Evolutionary conservation across 2,113 vertebrate species (phyloP).

Genomic region (Callionymus lyra): DNA sequence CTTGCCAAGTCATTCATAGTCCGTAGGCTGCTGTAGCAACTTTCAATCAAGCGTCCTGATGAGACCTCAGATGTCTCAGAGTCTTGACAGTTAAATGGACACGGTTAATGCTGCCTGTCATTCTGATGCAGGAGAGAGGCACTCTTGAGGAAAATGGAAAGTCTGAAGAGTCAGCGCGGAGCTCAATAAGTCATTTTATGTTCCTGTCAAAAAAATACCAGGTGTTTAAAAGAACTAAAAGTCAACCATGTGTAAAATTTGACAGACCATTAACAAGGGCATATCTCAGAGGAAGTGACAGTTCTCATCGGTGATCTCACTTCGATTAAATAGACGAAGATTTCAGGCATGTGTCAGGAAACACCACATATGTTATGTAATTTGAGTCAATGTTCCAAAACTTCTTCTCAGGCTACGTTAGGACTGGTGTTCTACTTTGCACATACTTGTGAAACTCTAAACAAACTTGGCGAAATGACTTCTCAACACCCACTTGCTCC

Average conservation of each 20-base stretch:
- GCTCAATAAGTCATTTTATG: conserved; percentile 4
- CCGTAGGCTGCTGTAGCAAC: conserved; percentile 3
- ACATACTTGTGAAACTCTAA: conserved; percentile 36
- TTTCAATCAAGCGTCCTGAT: conserved; percentile 20
- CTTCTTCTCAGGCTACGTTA: conserved; percentile 1
- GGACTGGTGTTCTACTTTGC: conserved; percentile 12
- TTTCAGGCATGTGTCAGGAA: conserved; percentile 17
- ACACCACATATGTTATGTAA: conserved; percentile 4
- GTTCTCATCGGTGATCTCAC: conserved; percentile 28
- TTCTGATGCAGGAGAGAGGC: not conserved
- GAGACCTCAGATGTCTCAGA: conserved; percentile 17
- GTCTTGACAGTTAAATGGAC: no score
- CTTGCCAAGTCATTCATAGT: no score
- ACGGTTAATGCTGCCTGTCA: no score
- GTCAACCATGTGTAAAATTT: conserved; percentile 20
- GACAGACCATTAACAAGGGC: conserved; percentile 32
- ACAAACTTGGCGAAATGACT: conserved; percentile 37
- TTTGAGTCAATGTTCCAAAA: conserved; percentile 11
- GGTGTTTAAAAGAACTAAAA: conserved; percentile 33
- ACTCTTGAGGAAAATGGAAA: no score
- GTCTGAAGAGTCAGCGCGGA: conserved; percentile 3
- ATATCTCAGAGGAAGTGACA: conserved; percentile 25
- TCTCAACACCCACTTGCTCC: conserved; percentile 35
- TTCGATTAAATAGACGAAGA: conserved; percentile 1
- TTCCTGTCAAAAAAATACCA: conserved; percentile 22